Evolutionary conservation across 1,140 invertebrate species (phyloP).

Genomic region (Sitodiplosis mosellana): DNA sequence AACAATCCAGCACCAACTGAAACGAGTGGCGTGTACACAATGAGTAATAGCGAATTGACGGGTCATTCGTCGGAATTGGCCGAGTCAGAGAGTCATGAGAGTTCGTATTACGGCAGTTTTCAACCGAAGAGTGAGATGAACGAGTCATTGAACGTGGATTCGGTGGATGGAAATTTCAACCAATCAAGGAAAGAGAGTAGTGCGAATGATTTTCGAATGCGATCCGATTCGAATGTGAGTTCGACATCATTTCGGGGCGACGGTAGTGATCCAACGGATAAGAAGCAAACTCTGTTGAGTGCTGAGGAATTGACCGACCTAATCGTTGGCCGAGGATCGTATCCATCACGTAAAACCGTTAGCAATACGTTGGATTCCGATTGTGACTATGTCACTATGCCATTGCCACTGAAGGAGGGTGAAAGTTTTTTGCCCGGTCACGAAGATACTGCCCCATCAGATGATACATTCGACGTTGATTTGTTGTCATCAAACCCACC

Average conservation of each 20-base stretch:
- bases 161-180: constrained; percentile 10
- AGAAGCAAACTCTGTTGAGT: constrained; percentile 49
- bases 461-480: constrained; percentile 23
- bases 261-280: constrained; percentile 63
- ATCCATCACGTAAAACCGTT: constrained; percentile 60
- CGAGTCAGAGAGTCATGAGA: constrained; percentile 24
- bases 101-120: constrained; percentile 31
- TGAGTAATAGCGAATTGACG: constrained; percentile 46
- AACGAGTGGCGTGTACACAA: constrained; percentile 57
- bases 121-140: constrained; percentile 19
- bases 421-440: constrained; percentile 32
- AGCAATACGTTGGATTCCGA: constrained; percentile 69
- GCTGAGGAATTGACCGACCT: constrained; percentile 64
- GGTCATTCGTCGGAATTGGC: constrained; percentile 23
- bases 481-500: constrained; percentile 31
- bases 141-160: constrained; percentile 8
- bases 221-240: constrained; percentile 59
- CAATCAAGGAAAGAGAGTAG: constrained; percentile 3
- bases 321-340: constrained; percentile 50
- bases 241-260: constrained; percentile 63
- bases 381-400: constrained; percentile 71
- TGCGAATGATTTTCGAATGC: constrained; percentile 28
- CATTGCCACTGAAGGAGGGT: constrained; percentile 36
- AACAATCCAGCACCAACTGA: constrained; percentile 40
- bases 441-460: constrained; percentile 30